phyloP scores from a whole-genome alignment of 1,140 invertebrate genomes.

The Thalassaphorura encarpata region DNA sequence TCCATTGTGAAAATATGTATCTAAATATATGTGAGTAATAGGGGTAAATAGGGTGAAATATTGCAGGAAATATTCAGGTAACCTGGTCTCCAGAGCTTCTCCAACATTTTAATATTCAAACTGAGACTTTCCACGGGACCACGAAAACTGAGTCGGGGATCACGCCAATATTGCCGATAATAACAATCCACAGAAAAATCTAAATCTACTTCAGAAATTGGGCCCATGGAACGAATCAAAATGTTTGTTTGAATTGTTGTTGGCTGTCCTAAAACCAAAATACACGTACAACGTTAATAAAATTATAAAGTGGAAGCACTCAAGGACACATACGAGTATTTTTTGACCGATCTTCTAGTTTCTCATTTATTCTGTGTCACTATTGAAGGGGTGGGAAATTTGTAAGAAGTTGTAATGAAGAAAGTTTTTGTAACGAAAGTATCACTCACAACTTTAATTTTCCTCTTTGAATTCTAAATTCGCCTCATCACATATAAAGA shows the following conservation, averaged over 20 bases:
- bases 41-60: background rate
- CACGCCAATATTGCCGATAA: slow-evolving; percentile 60
- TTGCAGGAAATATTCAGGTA: slow-evolving; percentile 43
- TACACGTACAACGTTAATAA: too few species aligned
- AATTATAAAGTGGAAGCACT: too few species aligned
- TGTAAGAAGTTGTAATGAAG: too few species aligned
- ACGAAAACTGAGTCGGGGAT: slow-evolving; percentile 67
- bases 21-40: too few species aligned
- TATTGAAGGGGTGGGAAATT: too few species aligned
- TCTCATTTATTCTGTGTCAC: too few species aligned
- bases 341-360: too few species aligned
- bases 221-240: slow-evolving; percentile 77
- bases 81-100: slow-evolving; percentile 91
- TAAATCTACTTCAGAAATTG: slow-evolving; percentile 79
- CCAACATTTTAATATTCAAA: slow-evolving; percentile 80
- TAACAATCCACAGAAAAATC: slow-evolving; percentile 97
- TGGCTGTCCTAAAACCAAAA: slow-evolving; percentile 64
- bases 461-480: too few species aligned
- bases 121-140: slow-evolving; percentile 62
- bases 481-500: too few species aligned
- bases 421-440: background rate
- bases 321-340: too few species aligned
- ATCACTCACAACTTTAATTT: background rate
- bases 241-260: slow-evolving; percentile 71
- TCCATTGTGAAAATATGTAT: slow-evolving; percentile 53